Percentiles rank a stretch among this genome's conserved stretches.
phyloP scores from a whole-genome alignment of 2,113 vertebrate genomes.

The Ovibos moschatus region DNA sequence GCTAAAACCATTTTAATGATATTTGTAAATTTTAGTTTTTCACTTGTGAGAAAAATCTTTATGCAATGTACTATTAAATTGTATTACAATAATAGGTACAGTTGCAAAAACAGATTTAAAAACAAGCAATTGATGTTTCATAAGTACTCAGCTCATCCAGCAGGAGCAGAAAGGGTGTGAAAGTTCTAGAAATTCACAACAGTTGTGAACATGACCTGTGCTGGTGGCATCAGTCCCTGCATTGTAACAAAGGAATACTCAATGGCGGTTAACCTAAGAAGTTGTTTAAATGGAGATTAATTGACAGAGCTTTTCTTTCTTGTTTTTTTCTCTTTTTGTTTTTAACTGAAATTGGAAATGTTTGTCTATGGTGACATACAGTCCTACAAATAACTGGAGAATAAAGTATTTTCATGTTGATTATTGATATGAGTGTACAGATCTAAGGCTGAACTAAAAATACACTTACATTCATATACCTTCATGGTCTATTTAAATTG shows the following conservation, averaged over 20 bases:
- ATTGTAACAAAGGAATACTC: not conserved
- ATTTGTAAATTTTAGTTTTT: not conserved
- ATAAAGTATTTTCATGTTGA: not conserved
- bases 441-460: not conserved
- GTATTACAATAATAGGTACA: not conserved
- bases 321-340: not conserved
- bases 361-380: not conserved
- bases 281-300: not conserved
- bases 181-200: not conserved
- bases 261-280: not conserved
- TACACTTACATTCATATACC: not conserved
- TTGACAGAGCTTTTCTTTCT: not conserved
- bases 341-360: not conserved
- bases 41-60: not conserved
- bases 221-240: not conserved
- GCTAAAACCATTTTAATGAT: not conserved
- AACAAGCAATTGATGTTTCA: not conserved
- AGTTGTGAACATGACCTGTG: not conserved
- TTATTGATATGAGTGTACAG: not conserved
- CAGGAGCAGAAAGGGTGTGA: not conserved
- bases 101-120: not conserved
- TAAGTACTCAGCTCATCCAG: not conserved
- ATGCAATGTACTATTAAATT: not conserved
- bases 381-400: not conserved
- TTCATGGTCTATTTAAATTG: not conserved